These are phyloP conservation scores for Agrilus mali DNA, from an alignment of 2,888 invertebrate species.

Conservation along the genomic window DNA sequence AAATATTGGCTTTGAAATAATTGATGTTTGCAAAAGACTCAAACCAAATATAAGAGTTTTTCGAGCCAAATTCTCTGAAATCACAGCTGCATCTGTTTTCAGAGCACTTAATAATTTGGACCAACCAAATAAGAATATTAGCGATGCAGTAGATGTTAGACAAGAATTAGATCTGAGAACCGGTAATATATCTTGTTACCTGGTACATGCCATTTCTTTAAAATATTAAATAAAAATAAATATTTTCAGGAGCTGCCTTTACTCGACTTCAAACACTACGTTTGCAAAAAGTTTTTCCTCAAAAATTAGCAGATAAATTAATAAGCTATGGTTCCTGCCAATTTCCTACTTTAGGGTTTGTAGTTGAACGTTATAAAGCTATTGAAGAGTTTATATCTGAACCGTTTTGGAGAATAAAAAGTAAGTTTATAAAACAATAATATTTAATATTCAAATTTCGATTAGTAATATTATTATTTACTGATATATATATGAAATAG, in stretches of 20 bases:
- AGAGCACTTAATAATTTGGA: slow-evolving; percentile 70
- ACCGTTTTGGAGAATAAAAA: slow-evolving; percentile 90
- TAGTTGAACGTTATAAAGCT: slow-evolving; percentile 92
- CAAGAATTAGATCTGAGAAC: slow-evolving; percentile 86
- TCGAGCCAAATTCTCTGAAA: slow-evolving; percentile 94
- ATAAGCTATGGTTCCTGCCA: slow-evolving; percentile 99
- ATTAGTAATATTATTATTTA: neutral
- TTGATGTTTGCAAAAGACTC: slow-evolving; percentile 73
- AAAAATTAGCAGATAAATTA: slow-evolving; percentile 58
- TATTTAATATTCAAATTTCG: slow-evolving; percentile 2
- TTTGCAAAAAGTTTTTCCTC: slow-evolving; percentile 68
- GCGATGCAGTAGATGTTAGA: slow-evolving; percentile 89
- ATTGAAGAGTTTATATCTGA: slow-evolving; percentile 85
- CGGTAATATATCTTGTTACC: slow-evolving; percentile 37
- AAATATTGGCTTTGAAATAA: slow-evolving; percentile 96
- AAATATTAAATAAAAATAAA: too few relatives aligned
- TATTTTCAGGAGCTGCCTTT: slow-evolving; percentile 75
- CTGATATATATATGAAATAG: slow-evolving; percentile 33
- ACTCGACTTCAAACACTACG: slow-evolving; percentile 94
- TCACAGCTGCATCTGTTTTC: slow-evolving; percentile 70
- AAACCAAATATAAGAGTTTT: slow-evolving; percentile 59
- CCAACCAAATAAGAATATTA: slow-evolving; percentile 66
- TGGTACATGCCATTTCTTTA: neutral
- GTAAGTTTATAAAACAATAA: slow-evolving; percentile 31
- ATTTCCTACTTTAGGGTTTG: slow-evolving; percentile 99